Conservation (phyloP, 1,140 invertebrate species). For the Xylocopa sonorina region DNA sequence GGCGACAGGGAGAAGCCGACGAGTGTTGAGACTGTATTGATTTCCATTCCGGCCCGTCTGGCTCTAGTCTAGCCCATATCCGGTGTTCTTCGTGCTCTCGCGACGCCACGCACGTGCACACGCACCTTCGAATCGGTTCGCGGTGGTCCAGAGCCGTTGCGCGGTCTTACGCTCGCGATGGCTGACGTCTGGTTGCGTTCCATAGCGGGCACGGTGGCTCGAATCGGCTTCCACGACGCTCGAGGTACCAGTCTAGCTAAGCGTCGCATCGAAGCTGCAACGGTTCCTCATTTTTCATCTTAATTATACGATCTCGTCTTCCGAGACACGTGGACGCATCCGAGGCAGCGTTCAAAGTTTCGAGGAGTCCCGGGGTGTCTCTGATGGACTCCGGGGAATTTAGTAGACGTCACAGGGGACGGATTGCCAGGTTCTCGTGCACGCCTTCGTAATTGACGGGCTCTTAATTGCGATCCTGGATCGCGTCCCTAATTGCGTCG, state of each 20-base stretch:
- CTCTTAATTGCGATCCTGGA: conserved; percentile 39
- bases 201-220: too few relatives aligned
- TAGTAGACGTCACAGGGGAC: conserved; percentile 1
- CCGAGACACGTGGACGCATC: too few relatives aligned
- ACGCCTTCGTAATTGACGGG: conserved; percentile 32
- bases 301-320: too few relatives aligned
- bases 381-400: neutral
- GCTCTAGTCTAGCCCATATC: conserved; percentile 59
- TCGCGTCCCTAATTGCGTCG: conserved; percentile 44
- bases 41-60: conserved; percentile 57
- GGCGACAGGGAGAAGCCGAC: conserved; percentile 42
- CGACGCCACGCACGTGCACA: conserved; percentile 31
- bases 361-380: neutral
- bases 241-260: too few relatives aligned
- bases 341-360: neutral
- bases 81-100: conserved; percentile 32
- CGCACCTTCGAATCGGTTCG: neutral
- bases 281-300: too few relatives aligned
- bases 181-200: neutral
- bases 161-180: neutral
- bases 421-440: conserved; percentile 28
- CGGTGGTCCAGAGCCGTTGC: neutral
- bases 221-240: too few relatives aligned
- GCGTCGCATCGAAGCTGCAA: too few relatives aligned
- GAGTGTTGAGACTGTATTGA: conserved; percentile 60